A percentile compares a stretch with the other conserved stretches of the same genome.
phyloP scores from a whole-genome alignment of 2,797 vertebrate genomes.

The Sternarchorhynchus goeldii region DNA sequence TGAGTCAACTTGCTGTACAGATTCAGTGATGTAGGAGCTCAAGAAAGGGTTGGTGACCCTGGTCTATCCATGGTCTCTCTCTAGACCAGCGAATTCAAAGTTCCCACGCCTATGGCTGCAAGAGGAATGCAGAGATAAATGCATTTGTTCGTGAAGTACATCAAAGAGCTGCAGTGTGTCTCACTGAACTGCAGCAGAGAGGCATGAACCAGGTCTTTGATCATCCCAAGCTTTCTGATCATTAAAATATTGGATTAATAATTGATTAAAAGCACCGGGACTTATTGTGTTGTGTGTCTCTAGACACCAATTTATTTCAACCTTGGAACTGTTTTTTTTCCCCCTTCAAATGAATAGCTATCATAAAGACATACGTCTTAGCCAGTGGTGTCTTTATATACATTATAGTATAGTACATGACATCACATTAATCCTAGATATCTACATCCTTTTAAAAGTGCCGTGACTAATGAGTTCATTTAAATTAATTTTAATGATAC shows the following conservation, averaged over 20 bases:
- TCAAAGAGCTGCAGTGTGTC: slow-evolving; percentile 77
- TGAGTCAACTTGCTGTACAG: background rate
- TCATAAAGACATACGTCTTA: slow-evolving; percentile 14
- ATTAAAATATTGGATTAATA: slow-evolving; percentile 87
- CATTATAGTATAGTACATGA: slow-evolving; percentile 24
- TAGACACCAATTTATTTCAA: slow-evolving; percentile 69
- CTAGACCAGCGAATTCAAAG: slow-evolving; percentile 66
- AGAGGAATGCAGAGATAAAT: slow-evolving; percentile 75
- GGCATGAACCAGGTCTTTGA: slow-evolving; percentile 76
- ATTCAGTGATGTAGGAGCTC: slow-evolving; percentile 26
- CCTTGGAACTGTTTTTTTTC: slow-evolving; percentile 57
- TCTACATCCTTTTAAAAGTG: slow-evolving; percentile 39
- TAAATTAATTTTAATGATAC: slow-evolving; percentile 28
- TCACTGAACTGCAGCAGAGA: slow-evolving; percentile 74
- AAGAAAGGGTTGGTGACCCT: slow-evolving; percentile 66
- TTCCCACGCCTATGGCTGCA: slow-evolving; percentile 60
- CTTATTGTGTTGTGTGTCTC: slow-evolving; percentile 74
- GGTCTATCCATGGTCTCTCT: slow-evolving; percentile 57
- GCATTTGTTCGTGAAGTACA: slow-evolving; percentile 79
- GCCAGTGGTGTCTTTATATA: slow-evolving; percentile 18
- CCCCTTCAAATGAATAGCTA: slow-evolving; percentile 56
- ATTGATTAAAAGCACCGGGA: slow-evolving; percentile 82
- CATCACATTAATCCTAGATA: slow-evolving; percentile 33
- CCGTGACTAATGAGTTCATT: background rate
- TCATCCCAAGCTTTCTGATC: slow-evolving; percentile 80